phyloP scores from a whole-genome alignment of 2,797 vertebrate genomes.

The Erpetoichthys calabaricus region DNA sequence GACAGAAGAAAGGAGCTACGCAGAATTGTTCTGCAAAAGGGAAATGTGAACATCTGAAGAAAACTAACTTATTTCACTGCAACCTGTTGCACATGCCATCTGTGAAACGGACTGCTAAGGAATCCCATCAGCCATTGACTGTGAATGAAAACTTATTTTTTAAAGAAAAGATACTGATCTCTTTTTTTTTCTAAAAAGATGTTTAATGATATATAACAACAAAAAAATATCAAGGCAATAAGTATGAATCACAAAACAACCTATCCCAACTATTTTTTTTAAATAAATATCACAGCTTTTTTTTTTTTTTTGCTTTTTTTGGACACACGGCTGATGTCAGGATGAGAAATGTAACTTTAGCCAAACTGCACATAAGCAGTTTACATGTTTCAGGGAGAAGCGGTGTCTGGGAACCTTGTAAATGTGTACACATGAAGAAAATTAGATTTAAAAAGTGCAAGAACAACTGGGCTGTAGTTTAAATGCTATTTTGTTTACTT shows the following conservation, averaged over 20 bases:
- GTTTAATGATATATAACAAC: background rate
- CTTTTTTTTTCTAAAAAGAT: background rate
- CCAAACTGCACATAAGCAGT: too few species aligned
- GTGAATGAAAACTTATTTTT: background rate
- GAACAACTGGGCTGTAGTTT: slow-evolving; percentile 36
- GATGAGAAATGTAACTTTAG: too few species aligned
- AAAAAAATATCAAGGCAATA: background rate
- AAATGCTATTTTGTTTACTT: slow-evolving; percentile 19
- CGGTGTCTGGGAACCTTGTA: slow-evolving; percentile 34
- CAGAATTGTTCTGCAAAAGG: background rate
- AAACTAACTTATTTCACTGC: slow-evolving; percentile 29
- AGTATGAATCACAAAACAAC: too few species aligned
- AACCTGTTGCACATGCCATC: slow-evolving; percentile 29
- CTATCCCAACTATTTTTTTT: too few species aligned
- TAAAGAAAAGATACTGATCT: background rate
- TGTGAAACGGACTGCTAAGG: slow-evolving; percentile 38
- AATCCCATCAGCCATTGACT: slow-evolving; percentile 12
- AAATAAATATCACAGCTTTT: too few species aligned
- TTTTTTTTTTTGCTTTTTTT: too few species aligned
- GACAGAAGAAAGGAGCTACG: too few species aligned
- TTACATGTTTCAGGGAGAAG: too few species aligned
- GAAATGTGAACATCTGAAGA: slow-evolving; percentile 31
- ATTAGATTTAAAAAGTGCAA: slow-evolving; percentile 1
- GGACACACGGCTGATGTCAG: too few species aligned
- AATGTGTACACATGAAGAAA: slow-evolving; percentile 56